phyloP scores from a whole-genome alignment of 2,888 invertebrate species.

The Acleris laterana region DNA sequence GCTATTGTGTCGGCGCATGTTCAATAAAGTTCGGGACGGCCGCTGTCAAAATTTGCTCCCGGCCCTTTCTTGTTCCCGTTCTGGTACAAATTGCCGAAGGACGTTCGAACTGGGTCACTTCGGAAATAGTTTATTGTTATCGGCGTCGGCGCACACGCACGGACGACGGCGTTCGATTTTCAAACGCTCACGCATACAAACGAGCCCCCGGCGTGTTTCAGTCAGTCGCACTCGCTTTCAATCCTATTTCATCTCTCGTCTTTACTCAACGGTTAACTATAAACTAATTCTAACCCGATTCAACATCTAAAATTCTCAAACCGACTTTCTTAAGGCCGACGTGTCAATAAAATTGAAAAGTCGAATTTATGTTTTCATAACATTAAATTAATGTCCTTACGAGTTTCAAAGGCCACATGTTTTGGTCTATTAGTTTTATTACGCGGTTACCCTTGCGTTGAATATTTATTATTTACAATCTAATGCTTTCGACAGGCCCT shows the following conservation, averaged over 20 bases:
- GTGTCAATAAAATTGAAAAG: constrained; percentile 76
- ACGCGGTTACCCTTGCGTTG: constrained; percentile 76
- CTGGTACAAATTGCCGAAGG: constrained; percentile 82
- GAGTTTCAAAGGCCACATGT: constrained; percentile 68
- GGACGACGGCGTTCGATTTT: constrained; percentile 58
- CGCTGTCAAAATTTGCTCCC: constrained; percentile 67
- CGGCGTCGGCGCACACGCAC: constrained; percentile 79
- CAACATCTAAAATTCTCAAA: constrained; percentile 51
- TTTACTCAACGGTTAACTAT: constrained; percentile 36
- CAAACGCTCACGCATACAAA: constrained; percentile 74
- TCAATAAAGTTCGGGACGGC: constrained; percentile 65
- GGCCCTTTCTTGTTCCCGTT: constrained; percentile 83
- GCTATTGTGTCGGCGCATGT: constrained; percentile 54
- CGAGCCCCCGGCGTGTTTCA: constrained; percentile 61
- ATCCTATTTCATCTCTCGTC: constrained; percentile 67
- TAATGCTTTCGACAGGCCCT: constrained; percentile 65
- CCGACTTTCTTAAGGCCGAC: constrained; percentile 75
- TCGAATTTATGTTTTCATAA: constrained; percentile 69
- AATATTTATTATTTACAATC: constrained; percentile 60
- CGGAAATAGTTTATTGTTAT: constrained; percentile 85
- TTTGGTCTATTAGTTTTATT: constrained; percentile 77
- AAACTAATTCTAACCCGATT: constrained; percentile 73
- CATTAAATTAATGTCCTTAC: constrained; percentile 65
- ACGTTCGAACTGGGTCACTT: constrained; percentile 84
- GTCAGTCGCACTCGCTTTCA: constrained; percentile 65